Evolutionary conservation across 2,113 vertebrate genomes (phyloP), one percentile per base, ranked within the genome.

Genomic region (Bubalus kerabau): DNA sequence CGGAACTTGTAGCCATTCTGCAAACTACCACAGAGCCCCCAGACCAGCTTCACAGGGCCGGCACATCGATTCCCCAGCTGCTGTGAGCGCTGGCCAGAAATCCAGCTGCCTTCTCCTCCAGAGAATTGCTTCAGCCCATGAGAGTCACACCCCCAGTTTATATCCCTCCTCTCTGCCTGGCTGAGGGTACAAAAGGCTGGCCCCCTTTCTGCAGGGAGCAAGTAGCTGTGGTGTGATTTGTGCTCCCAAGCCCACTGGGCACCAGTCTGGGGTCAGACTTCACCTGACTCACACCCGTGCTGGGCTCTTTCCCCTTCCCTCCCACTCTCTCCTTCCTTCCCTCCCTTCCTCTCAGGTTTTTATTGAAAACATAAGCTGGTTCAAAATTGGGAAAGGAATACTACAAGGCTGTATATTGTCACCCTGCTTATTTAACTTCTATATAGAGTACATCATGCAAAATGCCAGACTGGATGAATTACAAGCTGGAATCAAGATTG

Each of bases 11-110:
- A 7, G 43, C 28, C 64, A 4, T 7, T 36, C 81, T 50, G 74
- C 28, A 8, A 0, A 28, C 57, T 8, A 0, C 36, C 11, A 1
- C 46, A 3, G 50, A 85, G 87, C 54, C 48, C 15, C 59, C 6
- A 3, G 15, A 4, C 48, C 8, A 3, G 10, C 5, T 6, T 5
- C 10, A 0, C 1, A 9, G 74, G 32, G 16, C 40, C 2, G 10
- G 6, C 15, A 23, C 1, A 4, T 56, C 36, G 6, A 26, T 6
- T 11, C 23, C 36, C 57, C 8, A 12, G 57, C n/a, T 26, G 13
- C 43, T 54, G 5, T n/a, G 15, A 9, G 13, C 1, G 6, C 6
- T 23, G 64, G 81, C 87, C 56, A 43, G 30, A 1, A 23, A 5
- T 30, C 32, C 46, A 2, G 76, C 26, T 5, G 36, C 48, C 26